Conservation (phyloP, 2,888 invertebrate species). For the Ormyrus pomaceus region DNA sequence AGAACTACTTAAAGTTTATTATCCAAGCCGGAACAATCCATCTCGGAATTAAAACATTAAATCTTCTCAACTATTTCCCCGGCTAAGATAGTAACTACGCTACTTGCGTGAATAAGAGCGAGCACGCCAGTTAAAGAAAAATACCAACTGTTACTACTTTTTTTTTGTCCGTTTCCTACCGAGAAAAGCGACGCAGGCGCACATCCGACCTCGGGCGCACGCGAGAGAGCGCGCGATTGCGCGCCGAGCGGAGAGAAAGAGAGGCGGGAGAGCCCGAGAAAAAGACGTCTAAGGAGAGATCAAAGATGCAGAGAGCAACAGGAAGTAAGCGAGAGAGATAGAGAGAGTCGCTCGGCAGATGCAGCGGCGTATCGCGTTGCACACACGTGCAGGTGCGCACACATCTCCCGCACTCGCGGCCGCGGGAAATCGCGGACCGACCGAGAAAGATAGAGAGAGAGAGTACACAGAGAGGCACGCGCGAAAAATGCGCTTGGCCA, state of each 20-base stretch:
- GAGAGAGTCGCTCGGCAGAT: constrained; percentile 49
- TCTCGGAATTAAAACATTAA: constrained; percentile 15
- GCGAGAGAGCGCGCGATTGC: neutral
- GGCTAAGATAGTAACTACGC: neutral
- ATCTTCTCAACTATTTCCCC: neutral
- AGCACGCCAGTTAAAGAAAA: neutral
- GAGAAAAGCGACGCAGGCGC: constrained; percentile 39
- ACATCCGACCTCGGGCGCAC: constrained; percentile 3
- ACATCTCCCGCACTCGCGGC: neutral
- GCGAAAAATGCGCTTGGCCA: constrained; percentile 27
- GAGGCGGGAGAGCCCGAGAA: constrained; percentile 6
- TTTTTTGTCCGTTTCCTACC: neutral
- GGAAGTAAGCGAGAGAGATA: constrained; percentile 48
- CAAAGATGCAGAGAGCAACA: constrained; percentile 25
- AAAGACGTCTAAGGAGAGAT: constrained; percentile 39
- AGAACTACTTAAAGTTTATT: neutral
- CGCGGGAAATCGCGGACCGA: neutral
- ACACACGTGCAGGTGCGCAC: constrained; percentile 60
- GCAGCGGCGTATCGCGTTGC: constrained; percentile 59
- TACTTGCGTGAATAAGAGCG: neutral
- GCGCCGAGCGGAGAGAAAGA: neutral
- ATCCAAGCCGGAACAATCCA: neutral
- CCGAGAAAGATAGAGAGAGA: constrained; percentile 1
- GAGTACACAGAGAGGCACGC: neutral
- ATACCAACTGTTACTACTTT: constrained; percentile 11